phyloP scores from a whole-genome alignment of 2,888 invertebrate genomes.

The Cheilosia vulpina region DNA sequence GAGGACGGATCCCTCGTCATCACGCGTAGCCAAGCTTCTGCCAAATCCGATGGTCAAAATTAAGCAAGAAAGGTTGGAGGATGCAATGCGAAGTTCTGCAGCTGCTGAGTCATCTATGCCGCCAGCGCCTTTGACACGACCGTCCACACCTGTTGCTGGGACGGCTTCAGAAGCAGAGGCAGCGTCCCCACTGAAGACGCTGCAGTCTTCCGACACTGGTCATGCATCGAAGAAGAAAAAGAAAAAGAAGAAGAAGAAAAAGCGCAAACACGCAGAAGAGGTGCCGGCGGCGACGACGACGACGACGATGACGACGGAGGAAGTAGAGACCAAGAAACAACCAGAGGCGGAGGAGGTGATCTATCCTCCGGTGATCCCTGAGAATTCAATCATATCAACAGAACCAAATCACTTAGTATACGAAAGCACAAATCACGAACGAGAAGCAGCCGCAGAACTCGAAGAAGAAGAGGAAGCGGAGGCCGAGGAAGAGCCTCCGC shows the following conservation, averaged over 20 bases:
- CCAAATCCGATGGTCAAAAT: conserved; percentile 83
- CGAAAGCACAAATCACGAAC: conserved; percentile 77
- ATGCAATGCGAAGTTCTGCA: conserved; percentile 47
- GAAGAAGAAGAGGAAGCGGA: background rate
- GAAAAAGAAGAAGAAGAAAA: conserved; percentile 77
- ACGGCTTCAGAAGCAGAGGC: conserved; percentile 71
- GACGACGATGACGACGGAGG: conserved; percentile 18
- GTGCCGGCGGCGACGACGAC: conserved; percentile 40
- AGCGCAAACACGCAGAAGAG: conserved; percentile 79
- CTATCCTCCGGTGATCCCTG: conserved; percentile 21
- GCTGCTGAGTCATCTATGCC: conserved; percentile 19
- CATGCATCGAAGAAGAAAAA: conserved; percentile 76
- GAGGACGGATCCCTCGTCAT: conserved; percentile 86
- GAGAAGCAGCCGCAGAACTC: conserved; percentile 68
- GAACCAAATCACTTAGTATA: conserved; percentile 77
- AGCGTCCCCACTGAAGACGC: conserved; percentile 57
- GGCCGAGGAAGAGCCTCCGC: background rate
- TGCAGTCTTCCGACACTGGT: conserved; percentile 25
- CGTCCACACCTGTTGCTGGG: conserved; percentile 28
- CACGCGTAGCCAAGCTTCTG: conserved; percentile 80
- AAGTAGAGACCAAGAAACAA: background rate
- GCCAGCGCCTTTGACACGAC: conserved; percentile 1
- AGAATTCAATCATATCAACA: conserved; percentile 73
- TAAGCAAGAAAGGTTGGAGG: conserved; percentile 79
- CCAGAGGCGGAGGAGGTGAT: conserved; percentile 16